Percentiles rank a stretch among this genome's conserved stretches.
These are phyloP conservation scores for Ichneumoninae sp. DNA, from an alignment of 2,888 invertebrate genomes.

Conservation along the genomic window DNA sequence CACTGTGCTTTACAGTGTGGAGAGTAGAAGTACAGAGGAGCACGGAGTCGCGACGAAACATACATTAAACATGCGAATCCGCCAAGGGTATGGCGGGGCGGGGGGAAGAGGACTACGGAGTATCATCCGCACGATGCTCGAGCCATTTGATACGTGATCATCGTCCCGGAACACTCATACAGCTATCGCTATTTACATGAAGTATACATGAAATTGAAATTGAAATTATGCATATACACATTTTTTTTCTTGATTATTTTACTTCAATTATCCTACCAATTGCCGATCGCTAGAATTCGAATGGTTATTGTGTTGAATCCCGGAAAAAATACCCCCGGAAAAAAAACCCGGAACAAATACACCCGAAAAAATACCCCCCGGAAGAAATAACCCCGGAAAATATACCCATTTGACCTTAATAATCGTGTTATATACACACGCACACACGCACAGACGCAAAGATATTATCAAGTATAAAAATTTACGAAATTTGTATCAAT, in stretches of 20 bases:
- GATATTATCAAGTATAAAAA: too few species aligned
- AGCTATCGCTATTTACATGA: not conserved
- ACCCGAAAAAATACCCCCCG: too few species aligned
- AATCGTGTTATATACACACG: too few species aligned
- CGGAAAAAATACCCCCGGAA: too few species aligned
- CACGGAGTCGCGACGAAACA: constrained; percentile 54
- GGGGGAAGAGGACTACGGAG: not conserved
- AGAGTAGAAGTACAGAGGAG: constrained; percentile 32
- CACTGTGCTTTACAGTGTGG: not conserved
- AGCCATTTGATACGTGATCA: constrained; percentile 40
- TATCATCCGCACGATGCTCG: constrained; percentile 19
- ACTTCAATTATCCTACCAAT: not conserved
- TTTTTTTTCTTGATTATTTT: not conserved
- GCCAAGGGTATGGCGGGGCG: not conserved
- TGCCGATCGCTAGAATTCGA: not conserved
- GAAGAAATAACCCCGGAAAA: too few species aligned
- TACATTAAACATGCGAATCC: constrained; percentile 53
- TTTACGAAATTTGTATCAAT: too few species aligned
- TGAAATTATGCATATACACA: not conserved
- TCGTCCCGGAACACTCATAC: constrained; percentile 30
- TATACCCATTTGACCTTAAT: too few species aligned
- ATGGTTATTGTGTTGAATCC: too few species aligned
- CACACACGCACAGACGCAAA: too few species aligned
- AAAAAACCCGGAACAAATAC: too few species aligned
- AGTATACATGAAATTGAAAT: not conserved